These are phyloP conservation scores for Drosophila nigrodunni DNA, from an alignment of 1,140 invertebrate species.

Conservation along the genomic window DNA sequence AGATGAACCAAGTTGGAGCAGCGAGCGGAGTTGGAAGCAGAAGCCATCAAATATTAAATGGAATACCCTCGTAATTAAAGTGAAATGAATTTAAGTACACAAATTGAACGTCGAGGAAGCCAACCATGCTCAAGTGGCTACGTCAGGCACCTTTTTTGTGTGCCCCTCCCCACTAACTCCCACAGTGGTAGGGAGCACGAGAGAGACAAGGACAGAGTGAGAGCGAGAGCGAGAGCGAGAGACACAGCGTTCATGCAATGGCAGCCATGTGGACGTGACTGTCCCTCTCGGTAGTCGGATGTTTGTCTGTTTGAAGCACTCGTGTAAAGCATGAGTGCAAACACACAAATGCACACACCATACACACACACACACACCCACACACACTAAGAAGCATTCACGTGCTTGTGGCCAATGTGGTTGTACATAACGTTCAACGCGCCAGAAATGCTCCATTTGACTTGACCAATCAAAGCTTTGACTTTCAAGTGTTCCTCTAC, in stretches of 20 bases:
- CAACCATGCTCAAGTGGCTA: constrained; percentile 50
- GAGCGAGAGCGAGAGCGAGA: background rate
- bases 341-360: constrained; percentile 31
- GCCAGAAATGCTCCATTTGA: constrained; percentile 58
- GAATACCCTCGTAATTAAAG: constrained; percentile 82
- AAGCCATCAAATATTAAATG: constrained; percentile 77
- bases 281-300: constrained; percentile 30
- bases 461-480: constrained; percentile 70
- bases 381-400: constrained; percentile 26
- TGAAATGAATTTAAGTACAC: constrained; percentile 83
- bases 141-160: constrained; percentile 35
- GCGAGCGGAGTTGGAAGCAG: constrained; percentile 6
- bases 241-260: constrained; percentile 12
- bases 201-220: no score
- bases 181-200: background rate
- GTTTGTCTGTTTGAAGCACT: constrained; percentile 41
- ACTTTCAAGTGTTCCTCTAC: constrained; percentile 59
- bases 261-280: constrained; percentile 37
- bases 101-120: constrained; percentile 76
- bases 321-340: constrained; percentile 44
- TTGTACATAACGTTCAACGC: constrained; percentile 25
- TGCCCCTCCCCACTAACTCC: constrained; percentile 3
- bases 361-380: background rate
- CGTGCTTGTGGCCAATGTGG: constrained; percentile 67
- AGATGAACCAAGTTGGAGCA: constrained; percentile 49